Conservation (phyloP, 2,797 vertebrate genomes). For the Buceros bicornis region DNA sequence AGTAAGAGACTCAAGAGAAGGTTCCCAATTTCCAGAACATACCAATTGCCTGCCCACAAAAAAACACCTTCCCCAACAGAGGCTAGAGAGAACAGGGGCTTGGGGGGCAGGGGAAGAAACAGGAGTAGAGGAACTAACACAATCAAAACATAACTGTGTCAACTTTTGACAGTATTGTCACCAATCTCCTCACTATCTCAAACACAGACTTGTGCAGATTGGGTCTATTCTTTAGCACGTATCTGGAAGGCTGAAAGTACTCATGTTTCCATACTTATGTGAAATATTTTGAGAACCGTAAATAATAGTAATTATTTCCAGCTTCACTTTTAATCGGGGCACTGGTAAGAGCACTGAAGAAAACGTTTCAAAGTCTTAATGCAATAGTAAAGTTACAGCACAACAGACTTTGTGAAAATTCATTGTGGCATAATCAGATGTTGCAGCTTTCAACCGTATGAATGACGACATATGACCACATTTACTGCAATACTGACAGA, state of each 20-base stretch:
- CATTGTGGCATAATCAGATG: neutral
- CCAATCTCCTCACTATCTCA: neutral
- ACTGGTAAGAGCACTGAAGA: neutral
- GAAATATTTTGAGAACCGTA: neutral
- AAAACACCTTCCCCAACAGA: neutral
- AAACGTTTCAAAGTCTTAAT: neutral
- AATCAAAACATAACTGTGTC: neutral
- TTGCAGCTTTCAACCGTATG: neutral
- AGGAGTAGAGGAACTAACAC: neutral
- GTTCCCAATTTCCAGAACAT: neutral
- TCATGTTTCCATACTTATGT: neutral
- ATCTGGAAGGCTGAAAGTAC: neutral
- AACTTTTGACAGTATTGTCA: neutral
- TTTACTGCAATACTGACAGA: neutral
- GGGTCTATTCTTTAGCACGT: neutral
- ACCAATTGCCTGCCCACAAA: neutral
- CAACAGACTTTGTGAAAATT: neutral
- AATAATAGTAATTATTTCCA: neutral
- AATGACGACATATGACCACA: neutral
- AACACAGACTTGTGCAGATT: neutral
- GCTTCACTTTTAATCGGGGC: neutral
- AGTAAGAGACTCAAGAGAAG: neutral
- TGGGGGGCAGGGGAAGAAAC: neutral
- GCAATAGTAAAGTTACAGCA: neutral
- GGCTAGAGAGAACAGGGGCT: neutral